phyloP scores from a whole-genome alignment of 2,113 vertebrate genomes.

The Varanus salvator region DNA sequence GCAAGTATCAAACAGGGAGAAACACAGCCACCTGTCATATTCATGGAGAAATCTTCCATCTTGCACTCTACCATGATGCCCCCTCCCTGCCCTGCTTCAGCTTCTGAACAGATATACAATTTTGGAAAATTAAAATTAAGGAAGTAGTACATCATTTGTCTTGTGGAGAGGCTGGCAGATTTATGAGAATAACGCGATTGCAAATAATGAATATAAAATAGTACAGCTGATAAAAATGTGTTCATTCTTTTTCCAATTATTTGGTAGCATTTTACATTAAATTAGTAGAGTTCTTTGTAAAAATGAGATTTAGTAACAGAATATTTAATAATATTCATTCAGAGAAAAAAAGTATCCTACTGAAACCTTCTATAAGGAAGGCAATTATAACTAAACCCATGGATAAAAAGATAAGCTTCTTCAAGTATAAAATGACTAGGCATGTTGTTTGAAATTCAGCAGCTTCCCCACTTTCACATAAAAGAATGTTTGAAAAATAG shows the following conservation, averaged over 20 bases:
- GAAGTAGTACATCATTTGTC: background rate
- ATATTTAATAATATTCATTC: slow-evolving; percentile 8
- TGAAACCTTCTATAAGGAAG: slow-evolving; percentile 24
- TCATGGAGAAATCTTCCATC: background rate
- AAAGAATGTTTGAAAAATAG: background rate
- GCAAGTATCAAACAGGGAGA: background rate
- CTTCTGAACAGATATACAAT: background rate
- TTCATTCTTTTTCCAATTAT: slow-evolving; percentile 20
- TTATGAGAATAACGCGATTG: background rate
- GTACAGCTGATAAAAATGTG: background rate
- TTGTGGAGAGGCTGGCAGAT: background rate
- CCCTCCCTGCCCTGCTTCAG: background rate
- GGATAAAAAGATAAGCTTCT: slow-evolving; percentile 40
- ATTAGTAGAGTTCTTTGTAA: slow-evolving; percentile 35
- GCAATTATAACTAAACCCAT: background rate
- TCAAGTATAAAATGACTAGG: slow-evolving; percentile 34
- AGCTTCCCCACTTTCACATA: background rate
- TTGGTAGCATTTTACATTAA: slow-evolving; percentile 19
- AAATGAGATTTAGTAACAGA: slow-evolving; percentile 31
- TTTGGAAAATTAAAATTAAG: slow-evolving; percentile 14
- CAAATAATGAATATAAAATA: slow-evolving; percentile 24
- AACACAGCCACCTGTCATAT: too few species aligned
- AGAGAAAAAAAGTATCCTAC: background rate
- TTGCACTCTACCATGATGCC: background rate
- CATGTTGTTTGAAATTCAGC: slow-evolving; percentile 22